Evolutionary conservation across 1,140 invertebrate genomes (phyloP).

Genomic region (Tenebrio molitor): DNA sequence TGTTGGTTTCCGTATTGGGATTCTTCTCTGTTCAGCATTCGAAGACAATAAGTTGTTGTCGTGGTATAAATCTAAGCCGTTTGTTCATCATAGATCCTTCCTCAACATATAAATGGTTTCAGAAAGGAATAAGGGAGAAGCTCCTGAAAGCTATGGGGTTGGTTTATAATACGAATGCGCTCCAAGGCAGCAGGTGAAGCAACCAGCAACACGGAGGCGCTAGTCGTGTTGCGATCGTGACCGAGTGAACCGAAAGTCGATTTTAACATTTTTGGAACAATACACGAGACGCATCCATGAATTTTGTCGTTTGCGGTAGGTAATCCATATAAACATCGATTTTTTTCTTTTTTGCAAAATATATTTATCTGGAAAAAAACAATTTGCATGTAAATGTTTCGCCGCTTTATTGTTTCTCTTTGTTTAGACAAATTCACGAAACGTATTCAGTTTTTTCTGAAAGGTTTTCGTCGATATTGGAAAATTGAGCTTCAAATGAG

Average conservation of each 20-base stretch:
- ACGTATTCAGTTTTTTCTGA: too few relatives aligned
- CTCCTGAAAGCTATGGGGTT: constrained; percentile 5
- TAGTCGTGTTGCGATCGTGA: constrained; percentile 52
- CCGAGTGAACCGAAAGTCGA: constrained; percentile 40
- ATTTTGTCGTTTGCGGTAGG: not conserved
- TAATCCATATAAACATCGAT: too few relatives aligned
- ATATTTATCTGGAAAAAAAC: too few relatives aligned
- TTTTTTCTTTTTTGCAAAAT: too few relatives aligned
- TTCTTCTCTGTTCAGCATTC: constrained; percentile 10
- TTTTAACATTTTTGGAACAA: constrained; percentile 6
- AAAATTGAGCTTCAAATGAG: too few relatives aligned
- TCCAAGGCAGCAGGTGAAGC: constrained; percentile 48
- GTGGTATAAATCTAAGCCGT: constrained; percentile 30
- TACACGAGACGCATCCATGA: constrained; percentile 1
- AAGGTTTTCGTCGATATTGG: too few relatives aligned
- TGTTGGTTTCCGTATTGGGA: constrained; percentile 20
- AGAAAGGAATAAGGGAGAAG: constrained; percentile 15
- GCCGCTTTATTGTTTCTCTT: too few relatives aligned
- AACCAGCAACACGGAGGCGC: constrained; percentile 47
- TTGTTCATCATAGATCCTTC: constrained; percentile 23
- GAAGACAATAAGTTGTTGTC: constrained; percentile 30
- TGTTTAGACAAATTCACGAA: too few relatives aligned
- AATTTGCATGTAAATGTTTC: too few relatives aligned
- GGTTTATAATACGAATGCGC: constrained; percentile 46
- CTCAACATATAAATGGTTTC: constrained; percentile 30